These are phyloP conservation scores for Campylomormyrus tamandua DNA, from an alignment of 2,113 vertebrate genomes.

Conservation along the genomic window DNA sequence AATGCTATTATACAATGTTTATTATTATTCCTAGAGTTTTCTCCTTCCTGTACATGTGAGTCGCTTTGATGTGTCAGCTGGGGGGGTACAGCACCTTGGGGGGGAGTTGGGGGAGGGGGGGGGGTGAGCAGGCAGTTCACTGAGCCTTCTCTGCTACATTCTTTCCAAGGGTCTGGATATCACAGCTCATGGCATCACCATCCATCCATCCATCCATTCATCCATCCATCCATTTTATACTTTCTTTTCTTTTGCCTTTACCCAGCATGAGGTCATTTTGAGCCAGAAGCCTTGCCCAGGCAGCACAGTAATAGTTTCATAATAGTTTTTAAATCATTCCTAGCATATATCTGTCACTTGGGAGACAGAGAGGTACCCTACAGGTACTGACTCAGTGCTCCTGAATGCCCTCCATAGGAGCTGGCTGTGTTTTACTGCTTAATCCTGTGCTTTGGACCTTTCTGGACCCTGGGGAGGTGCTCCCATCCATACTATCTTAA, in stretches of 20 bases:
- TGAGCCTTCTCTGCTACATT: constrained; percentile 5
- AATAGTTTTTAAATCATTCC: background rate
- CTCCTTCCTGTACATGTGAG: background rate
- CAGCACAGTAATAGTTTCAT: background rate
- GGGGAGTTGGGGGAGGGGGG: no score
- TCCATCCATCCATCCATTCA: background rate
- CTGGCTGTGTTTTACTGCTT: background rate
- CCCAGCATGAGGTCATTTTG: background rate
- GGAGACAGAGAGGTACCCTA: background rate
- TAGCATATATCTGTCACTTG: background rate
- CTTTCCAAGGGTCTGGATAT: constrained; percentile 20
- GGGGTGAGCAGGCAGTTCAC: constrained; percentile 25
- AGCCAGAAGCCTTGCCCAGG: background rate
- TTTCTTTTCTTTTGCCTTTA: background rate
- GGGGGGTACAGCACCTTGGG: background rate
- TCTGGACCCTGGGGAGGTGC: background rate
- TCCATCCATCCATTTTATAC: background rate
- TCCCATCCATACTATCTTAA: constrained; percentile 28
- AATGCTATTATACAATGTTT: background rate
- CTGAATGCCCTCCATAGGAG: background rate
- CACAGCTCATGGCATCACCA: background rate
- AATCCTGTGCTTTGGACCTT: background rate
- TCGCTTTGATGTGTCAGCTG: constrained; percentile 16
- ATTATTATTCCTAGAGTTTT: background rate
- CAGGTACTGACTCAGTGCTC: background rate